Base-by-base conservation (phyloP, 2,113 vertebrate genomes). In the Rutilus rutilus region DNA sequence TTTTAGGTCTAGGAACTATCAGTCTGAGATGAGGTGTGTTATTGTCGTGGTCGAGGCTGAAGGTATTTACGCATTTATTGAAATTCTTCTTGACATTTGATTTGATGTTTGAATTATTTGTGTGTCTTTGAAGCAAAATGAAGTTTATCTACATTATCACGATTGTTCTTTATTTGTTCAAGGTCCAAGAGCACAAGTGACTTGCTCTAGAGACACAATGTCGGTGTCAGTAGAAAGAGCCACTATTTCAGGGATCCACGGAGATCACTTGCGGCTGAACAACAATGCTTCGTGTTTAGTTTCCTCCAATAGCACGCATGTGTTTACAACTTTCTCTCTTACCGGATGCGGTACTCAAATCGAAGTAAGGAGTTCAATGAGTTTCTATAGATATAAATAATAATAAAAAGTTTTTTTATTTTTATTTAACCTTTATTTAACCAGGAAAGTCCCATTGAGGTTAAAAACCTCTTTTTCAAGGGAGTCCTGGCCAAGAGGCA, bases 11-110 rank as follows among this genome's bases (percentile, higher is more conserved):
- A 45, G 3, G 2, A 45, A 81, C 69, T 93, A 85, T 57, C 89
- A 92, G 1, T 93, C 91, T 42, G 91, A 93, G 74, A 75, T 91
- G 42, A 90, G 92, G 64, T 93, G 92, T 60, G 80, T 93, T 8
- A 86, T 86, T 52, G 87, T 64, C 4, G 42, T 87, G 27, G 92
- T 92, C 39, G n/a, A 87, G 15, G 33, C 59, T 15, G 30, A 2
- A 54, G 78, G 57, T 60, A 57, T 52, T 14, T 67, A 19, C 3
- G 1, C 15, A 3, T 57, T 57, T 23, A 23, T 21, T 57, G 19
- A 57, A 71, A 71, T 71, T 39, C 9, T 5, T 39, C 33, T 39
- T 71, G 19, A 0, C 4, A 23, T 71, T 39, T 33, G 6, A n/a
- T 7, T 30, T 27, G 59, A 60, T 27, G 42, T 42, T 2, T 50